Percentiles rank a stretch among this genome's conserved stretches.
Conservation (phyloP, 2,888 invertebrate genomes). For the Synergus itoensis region DNA sequence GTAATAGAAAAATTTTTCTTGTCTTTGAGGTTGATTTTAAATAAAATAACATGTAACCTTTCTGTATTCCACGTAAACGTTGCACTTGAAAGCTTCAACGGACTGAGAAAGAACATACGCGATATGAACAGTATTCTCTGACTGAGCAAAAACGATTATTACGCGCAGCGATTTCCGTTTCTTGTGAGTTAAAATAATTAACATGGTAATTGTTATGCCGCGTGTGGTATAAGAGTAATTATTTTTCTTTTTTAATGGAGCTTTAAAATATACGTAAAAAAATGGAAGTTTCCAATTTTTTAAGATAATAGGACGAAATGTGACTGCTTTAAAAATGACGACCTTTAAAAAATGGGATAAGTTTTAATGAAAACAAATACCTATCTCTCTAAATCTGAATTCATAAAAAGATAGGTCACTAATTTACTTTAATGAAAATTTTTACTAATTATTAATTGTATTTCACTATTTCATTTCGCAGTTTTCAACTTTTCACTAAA, state of each 20-base stretch:
- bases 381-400: too few species aligned
- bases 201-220: background rate
- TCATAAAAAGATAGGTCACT: too few species aligned
- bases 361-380: background rate
- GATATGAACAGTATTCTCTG: background rate
- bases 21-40: background rate
- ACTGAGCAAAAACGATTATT: background rate
- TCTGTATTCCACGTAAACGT: background rate
- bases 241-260: background rate
- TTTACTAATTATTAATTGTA: too few species aligned
- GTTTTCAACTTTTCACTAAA: too few species aligned
- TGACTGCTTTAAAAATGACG: background rate
- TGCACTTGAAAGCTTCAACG: background rate
- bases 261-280: background rate
- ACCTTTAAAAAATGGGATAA: background rate
- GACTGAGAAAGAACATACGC: background rate
- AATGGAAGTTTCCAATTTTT: background rate
- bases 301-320: background rate
- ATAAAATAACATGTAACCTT: background rate
- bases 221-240: background rate
- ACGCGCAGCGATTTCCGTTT: background rate
- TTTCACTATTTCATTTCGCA: too few species aligned
- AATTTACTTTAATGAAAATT: too few species aligned
- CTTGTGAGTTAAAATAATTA: slow-evolving; percentile 1
- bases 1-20: background rate